phyloP scores from a whole-genome alignment of 2,888 invertebrate genomes.

The Torymus aiolomorphi region DNA sequence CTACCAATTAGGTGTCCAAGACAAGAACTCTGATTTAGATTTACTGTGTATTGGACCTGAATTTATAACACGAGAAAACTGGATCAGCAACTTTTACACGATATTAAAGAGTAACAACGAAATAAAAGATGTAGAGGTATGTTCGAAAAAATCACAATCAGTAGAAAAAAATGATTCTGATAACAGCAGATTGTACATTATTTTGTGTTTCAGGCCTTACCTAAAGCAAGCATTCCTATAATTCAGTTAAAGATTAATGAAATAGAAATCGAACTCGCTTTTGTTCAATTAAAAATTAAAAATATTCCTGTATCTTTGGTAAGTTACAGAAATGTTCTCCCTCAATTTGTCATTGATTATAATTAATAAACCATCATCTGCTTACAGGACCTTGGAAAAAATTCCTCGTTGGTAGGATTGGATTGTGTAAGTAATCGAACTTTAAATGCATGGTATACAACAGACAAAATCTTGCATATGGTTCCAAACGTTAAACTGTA shows the following conservation, averaged over 20 bases:
- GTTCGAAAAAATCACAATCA: no score
- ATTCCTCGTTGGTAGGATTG: conserved; percentile 92
- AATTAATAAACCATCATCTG: conserved; percentile 4
- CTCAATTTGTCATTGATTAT: not conserved
- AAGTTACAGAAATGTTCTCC: conserved; percentile 55
- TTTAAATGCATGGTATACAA: conserved; percentile 97
- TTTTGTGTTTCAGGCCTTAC: conserved; percentile 81
- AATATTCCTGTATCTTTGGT: conserved; percentile 90
- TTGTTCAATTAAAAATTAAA: conserved; percentile 94
- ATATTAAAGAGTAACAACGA: no score
- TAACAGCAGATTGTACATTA: no score
- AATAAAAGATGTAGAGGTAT: no score
- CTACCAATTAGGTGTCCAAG: conserved; percentile 95
- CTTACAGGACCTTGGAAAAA: conserved; percentile 86
- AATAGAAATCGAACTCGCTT: conserved; percentile 98
- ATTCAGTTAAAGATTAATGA: conserved; percentile 99
- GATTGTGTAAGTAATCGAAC: conserved; percentile 97
- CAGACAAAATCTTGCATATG: conserved; percentile 96
- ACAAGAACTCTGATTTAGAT: conserved; percentile 98
- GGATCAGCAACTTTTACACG: conserved; percentile 81
- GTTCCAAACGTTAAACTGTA: conserved; percentile 97
- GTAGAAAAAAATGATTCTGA: no score
- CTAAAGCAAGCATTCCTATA: conserved; percentile 99
- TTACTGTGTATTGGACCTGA: conserved; percentile 97
- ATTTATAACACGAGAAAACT: conserved; percentile 87